Percentiles rank a stretch among this genome's conserved stretches.
Conservation (phyloP, 2,888 invertebrate genomes). For the Platypus cylindrus region DNA sequence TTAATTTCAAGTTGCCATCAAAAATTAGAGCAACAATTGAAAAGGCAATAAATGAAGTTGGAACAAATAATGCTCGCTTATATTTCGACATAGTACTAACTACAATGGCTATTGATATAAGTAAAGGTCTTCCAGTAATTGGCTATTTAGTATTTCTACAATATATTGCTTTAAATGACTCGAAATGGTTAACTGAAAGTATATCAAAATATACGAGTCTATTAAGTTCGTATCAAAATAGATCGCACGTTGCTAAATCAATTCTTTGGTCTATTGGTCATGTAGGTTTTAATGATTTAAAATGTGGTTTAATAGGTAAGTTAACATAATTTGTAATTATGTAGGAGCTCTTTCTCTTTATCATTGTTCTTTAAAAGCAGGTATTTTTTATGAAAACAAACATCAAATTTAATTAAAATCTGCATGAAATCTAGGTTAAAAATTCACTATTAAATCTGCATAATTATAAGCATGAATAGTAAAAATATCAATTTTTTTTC, state of each 20-base stretch:
- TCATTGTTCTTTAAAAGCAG: neutral
- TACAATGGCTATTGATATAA: constrained; percentile 59
- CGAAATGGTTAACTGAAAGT: constrained; percentile 48
- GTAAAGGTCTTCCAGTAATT: constrained; percentile 49
- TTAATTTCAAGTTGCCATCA: constrained; percentile 24
- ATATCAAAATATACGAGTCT: constrained; percentile 50
- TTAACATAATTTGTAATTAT: no score
- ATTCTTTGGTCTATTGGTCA: constrained; percentile 69
- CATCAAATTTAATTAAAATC: neutral
- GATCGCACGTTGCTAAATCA: constrained; percentile 57
- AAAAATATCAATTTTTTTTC: constrained; percentile 4
- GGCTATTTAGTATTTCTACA: constrained; percentile 63
- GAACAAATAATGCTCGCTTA: constrained; percentile 48
- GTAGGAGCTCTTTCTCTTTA: no score
- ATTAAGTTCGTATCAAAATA: constrained; percentile 64
- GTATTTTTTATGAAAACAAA: neutral
- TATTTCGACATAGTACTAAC: constrained; percentile 61
- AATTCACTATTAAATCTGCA: neutral
- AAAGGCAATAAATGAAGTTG: constrained; percentile 44
- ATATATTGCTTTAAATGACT: constrained; percentile 51
- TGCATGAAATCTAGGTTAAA: neutral
- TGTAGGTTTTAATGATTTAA: constrained; percentile 50
- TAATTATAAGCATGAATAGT: neutral
- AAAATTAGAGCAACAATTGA: constrained; percentile 34
- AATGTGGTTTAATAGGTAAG: constrained; percentile 52